Evolutionary conservation across 2,113 vertebrate genomes (phyloP).

Genomic region (Theristicus caerulescens): DNA sequence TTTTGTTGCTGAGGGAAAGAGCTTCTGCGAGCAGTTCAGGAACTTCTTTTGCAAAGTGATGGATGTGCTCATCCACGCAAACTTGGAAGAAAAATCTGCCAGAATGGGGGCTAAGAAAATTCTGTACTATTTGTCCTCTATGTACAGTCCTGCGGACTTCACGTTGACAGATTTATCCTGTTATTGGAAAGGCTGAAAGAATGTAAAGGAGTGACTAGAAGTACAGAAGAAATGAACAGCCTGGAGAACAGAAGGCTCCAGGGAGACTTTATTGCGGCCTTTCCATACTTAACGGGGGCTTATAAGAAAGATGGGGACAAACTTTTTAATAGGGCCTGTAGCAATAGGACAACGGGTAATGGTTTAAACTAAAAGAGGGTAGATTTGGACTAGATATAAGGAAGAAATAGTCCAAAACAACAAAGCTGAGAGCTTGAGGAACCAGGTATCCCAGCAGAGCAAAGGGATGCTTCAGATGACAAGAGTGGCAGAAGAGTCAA

Average conservation of each 20-base stretch:
- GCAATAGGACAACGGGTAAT: neutral
- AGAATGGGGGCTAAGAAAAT: constrained; percentile 6
- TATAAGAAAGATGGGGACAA: neutral
- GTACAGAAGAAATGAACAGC: neutral
- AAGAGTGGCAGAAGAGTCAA: neutral
- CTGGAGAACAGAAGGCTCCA: neutral
- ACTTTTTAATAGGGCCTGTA: neutral
- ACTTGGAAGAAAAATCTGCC: neutral
- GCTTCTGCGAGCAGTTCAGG: neutral
- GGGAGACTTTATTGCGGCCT: neutral
- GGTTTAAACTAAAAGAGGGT: neutral
- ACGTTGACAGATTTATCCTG: neutral
- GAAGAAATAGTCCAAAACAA: neutral
- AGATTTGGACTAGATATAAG: neutral
- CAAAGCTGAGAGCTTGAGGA: neutral
- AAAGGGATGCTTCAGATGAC: neutral
- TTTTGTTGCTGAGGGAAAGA: constrained; percentile 12
- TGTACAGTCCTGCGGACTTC: neutral
- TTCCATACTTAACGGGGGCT: neutral
- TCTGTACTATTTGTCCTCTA: neutral
- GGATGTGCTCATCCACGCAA: constrained; percentile 1
- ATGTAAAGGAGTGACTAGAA: neutral
- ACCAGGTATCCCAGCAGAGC: neutral
- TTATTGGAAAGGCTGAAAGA: neutral
- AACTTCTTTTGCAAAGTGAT: constrained; percentile 29